Evolutionary conservation across 2,797 vertebrate species (phyloP).

Genomic region (Danio jaintianensis): DNA sequence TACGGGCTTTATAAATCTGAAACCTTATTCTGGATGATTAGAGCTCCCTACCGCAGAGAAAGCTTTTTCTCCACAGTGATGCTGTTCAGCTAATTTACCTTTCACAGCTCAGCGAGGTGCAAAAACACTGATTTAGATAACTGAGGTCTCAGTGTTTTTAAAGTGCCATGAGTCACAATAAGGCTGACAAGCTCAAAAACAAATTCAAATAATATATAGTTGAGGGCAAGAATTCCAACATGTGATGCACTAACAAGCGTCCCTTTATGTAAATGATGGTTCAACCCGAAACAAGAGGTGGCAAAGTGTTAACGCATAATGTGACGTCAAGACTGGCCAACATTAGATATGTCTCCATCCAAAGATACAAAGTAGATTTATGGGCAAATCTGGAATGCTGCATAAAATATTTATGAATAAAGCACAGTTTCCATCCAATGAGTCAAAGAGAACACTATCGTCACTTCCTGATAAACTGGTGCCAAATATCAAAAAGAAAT

Average conservation of each 20-base stretch:
- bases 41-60: slow-evolving; percentile 9
- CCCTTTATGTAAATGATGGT: neutral
- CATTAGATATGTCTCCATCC: too few species aligned
- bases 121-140: slow-evolving; percentile 41
- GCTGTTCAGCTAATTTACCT: slow-evolving; percentile 46
- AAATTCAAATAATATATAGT: neutral
- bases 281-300: neutral
- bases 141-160: slow-evolving; percentile 27
- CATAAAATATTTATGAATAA: too few species aligned
- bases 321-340: neutral
- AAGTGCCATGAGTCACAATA: slow-evolving; percentile 38
- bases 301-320: slow-evolving; percentile 12
- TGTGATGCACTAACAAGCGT: neutral
- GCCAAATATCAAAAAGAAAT: too few species aligned
- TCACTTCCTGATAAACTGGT: too few species aligned
- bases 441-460: too few species aligned
- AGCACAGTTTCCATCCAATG: too few species aligned
- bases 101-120: slow-evolving; percentile 37
- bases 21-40: slow-evolving; percentile 21
- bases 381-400: too few species aligned
- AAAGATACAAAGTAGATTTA: too few species aligned
- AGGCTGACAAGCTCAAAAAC: neutral
- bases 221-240: neutral
- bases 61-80: slow-evolving; percentile 4
- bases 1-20: slow-evolving; percentile 3